Evolutionary conservation across 2,113 vertebrate genomes (phyloP).

Genomic region (Fulmarus glacialis): DNA sequence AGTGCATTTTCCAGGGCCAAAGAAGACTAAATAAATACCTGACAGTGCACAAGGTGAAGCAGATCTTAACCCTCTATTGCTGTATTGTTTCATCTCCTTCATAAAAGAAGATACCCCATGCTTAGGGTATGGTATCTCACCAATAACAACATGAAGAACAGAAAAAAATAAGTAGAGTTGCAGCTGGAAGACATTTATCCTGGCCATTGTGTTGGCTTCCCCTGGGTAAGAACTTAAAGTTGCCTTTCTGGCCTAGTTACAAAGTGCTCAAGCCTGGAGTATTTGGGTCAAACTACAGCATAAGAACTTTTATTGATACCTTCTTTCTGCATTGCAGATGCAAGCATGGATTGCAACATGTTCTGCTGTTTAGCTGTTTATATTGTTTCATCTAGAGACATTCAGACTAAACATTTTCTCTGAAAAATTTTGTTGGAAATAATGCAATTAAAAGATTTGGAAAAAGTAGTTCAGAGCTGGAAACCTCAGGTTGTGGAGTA

Average conservation of each 20-base stretch:
- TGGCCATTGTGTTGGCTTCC: not conserved
- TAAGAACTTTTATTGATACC: not conserved
- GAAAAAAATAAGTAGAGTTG: not conserved
- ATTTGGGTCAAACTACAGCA: not conserved
- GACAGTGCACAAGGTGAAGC: not conserved
- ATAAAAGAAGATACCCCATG: not conserved
- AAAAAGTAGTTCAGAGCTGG: not conserved
- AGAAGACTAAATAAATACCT: not conserved
- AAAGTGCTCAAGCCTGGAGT: not conserved
- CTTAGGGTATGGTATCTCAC: not conserved
- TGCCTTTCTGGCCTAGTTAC: not conserved
- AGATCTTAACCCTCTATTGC: not conserved
- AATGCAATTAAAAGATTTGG: not conserved
- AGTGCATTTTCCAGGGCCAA: not conserved
- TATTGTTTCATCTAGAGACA: not conserved
- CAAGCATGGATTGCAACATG: not conserved
- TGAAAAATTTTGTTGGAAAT: not conserved
- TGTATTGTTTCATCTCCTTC: not conserved
- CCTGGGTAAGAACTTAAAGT: not conserved
- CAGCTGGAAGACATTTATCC: not conserved
- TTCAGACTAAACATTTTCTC: not conserved
- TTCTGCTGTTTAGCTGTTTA: not conserved
- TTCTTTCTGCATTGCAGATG: not conserved
- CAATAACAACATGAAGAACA: not conserved
- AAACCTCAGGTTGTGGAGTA: not conserved